Evolutionary conservation across 2,113 vertebrate genomes (phyloP), one percentile per base, ranked within the genome.

Genomic region (Sitta europaea): DNA sequence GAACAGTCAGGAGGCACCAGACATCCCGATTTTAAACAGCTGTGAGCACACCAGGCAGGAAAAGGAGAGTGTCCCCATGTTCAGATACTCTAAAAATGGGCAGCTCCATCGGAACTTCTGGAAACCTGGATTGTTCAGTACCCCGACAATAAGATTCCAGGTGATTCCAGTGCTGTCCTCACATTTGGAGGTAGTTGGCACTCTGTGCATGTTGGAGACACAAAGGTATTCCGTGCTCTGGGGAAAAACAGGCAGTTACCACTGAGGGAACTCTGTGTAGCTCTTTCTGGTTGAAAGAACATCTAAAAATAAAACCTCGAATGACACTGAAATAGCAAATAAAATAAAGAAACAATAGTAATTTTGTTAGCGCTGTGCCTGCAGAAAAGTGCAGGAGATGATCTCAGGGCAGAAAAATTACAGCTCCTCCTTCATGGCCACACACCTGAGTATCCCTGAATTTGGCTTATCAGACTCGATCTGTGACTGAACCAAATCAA

Each of bases 391-490:
- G n/a, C 89, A 88, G 62, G 77, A 96, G 62, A 74, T 96, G 96
- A 97, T 91, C 94, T 97, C 97, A 93, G 92, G 19, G 35, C 54
- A 85, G 91, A 92, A 94, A 87, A 96, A 97, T 94, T 50, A 63
- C 81, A 92, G 75, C 95, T 90, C 95, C 96, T 97, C 90, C 94
- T 96, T 91, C 96, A 50, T 14, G 91, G 94, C 91, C 94, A 92
- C 83, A 78, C 73, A 89, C 88, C 12, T 54, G 40, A 48, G 24
- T 31, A 76, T 83, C 93, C 89, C 96, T 67, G 96, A 92, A 79
- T 47, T 23, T 12, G 51, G 38, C 43, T 91, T 83, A 53, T 76
- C 62, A 62, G 42, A 4, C 50, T 43, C 8, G 6, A 40, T 83
- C 86, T 63, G 76, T 24, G 68, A 80, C 3, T 50, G 75, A 83